Base-by-base conservation (phyloP, 2,888 invertebrate genomes). In the Apamea sordens region DNA sequence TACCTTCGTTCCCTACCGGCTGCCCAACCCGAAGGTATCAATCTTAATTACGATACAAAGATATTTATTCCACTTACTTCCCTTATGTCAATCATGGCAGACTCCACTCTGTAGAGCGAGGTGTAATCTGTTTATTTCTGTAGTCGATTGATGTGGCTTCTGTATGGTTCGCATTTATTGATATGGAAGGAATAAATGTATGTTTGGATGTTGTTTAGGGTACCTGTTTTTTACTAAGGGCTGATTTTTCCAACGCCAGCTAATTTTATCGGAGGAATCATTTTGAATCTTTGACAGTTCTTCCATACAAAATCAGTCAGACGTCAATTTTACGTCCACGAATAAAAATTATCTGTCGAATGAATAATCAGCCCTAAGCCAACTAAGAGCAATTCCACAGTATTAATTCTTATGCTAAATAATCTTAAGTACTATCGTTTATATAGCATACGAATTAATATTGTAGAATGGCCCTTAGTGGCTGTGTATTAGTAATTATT, bases 41-140 rank as follows among this genome's bases (percentile, higher is more conserved):
- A 91, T 91, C 91, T 88, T 91, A 89, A 91, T 90, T 90, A 86
- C 85, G 87, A 75, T 77, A 72, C 85, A 89, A 78, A 87, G 89
- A 91, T 92, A 92, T 91, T 90, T 92, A 74, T 79, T 79, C 59
- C 67, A 68, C 73, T 71, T 79, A 50, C 75, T 77, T 80, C 36
- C 70, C 56, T 41, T 8, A 28, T 75, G 86, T 76, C 83, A 80
- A 85, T 85, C 81, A 85, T 61, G 88, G 63, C 13, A 44, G 69
- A 24, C 67, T 47, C 44, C 63, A 77, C 59, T 85, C 80, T 77
- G 76, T 61, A 32, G 41, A 65, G 24, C 15, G 32, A 21, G 36
- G 1, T 68, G 56, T 65, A 76, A 84, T 72, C 68, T 76, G 68
- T 63, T 87, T 84, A 74, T 76, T 84, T 76, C 76, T 70, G 32